phyloP scores from a whole-genome alignment of 1,140 invertebrate species.

The Heliconius himera region DNA sequence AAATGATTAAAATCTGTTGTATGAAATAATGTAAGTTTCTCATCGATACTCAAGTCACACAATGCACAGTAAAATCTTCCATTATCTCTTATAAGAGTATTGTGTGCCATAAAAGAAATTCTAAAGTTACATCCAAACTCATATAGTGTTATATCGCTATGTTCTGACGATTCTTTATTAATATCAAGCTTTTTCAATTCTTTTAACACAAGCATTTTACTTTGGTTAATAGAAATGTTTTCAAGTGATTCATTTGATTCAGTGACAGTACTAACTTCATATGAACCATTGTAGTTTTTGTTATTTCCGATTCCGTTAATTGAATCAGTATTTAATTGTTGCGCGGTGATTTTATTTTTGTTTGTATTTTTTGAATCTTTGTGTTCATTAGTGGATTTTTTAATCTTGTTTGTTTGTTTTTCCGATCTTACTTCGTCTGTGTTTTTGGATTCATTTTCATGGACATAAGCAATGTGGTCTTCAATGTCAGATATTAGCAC shows the following conservation, averaged over 20 bases:
- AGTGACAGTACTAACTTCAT: no score
- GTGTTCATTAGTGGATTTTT: background rate
- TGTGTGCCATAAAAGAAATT: slow-evolving; percentile 34
- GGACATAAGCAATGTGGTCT: slow-evolving; percentile 36
- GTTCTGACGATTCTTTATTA: background rate
- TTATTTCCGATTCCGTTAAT: background rate
- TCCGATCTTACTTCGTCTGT: background rate
- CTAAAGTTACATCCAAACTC: slow-evolving; percentile 14
- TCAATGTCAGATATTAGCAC: slow-evolving; percentile 33
- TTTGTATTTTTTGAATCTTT: background rate
- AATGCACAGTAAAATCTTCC: slow-evolving; percentile 31
- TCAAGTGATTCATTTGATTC: background rate
- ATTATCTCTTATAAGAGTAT: slow-evolving; percentile 28
- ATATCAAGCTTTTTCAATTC: background rate
- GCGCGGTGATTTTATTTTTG: background rate
- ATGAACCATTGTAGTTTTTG: background rate
- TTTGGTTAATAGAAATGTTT: background rate
- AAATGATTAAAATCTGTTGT: slow-evolving; percentile 20
- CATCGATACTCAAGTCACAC: slow-evolving; percentile 3
- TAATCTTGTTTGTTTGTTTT: slow-evolving; percentile 3
- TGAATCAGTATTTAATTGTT: background rate
- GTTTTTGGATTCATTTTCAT: slow-evolving; percentile 26
- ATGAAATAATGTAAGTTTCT: slow-evolving; percentile 10
- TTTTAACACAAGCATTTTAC: background rate
- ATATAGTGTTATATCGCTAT: slow-evolving; percentile 4